Base-by-base conservation (phyloP, 2,888 invertebrate species). In the Iphiclides podalirius region DNA sequence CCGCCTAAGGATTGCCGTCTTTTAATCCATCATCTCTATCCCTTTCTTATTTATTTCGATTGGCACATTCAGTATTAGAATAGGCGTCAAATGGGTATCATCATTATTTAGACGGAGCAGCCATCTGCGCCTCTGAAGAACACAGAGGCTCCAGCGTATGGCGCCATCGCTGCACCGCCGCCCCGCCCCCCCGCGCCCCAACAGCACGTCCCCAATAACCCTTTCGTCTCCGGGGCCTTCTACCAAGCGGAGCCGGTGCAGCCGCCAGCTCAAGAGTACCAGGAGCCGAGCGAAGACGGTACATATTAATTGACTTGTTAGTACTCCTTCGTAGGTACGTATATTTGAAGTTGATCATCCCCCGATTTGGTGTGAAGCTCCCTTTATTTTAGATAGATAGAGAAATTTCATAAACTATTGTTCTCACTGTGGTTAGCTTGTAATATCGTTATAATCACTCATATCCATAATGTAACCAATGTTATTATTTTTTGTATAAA, bases 221-320 rank as follows among this genome's bases (percentile, higher is more conserved):
- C 90, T 1, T 90, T 90, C 69, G 90, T 90, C 12, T 91, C 91
- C 47, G 91, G 91, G 6, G 91, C 91, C 28, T 85, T 91, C 58
- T 89, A 91, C 55, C 89, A 90, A 57, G 91, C 92, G 50, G 91
- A 92, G 64, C 90, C 90, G 4, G 91, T 93, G 4, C 94, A 94
- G 69, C 93, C 92, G 1, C 91, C 90, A 52, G 79, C 93, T 1
- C 90, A 91, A 54, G 91, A 92, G 55, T 83, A 82, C 57, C 77
- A 79, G 8, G 85, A 87, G 33, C 78, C 80, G 45, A 75, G 80
- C 2, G 78, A 77, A 40, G 80, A 82, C 47, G 78, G 75, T 55
- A 83, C 84, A 15, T 84, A 84, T 56, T 84, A 76, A 66, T n/a
- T 48, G 26, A 43, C 15, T 33, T 36, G 4, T n/a, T n/a, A n/a